phyloP scores from a whole-genome alignment of 2,888 invertebrate species.

The Orchesella flavescens region DNA sequence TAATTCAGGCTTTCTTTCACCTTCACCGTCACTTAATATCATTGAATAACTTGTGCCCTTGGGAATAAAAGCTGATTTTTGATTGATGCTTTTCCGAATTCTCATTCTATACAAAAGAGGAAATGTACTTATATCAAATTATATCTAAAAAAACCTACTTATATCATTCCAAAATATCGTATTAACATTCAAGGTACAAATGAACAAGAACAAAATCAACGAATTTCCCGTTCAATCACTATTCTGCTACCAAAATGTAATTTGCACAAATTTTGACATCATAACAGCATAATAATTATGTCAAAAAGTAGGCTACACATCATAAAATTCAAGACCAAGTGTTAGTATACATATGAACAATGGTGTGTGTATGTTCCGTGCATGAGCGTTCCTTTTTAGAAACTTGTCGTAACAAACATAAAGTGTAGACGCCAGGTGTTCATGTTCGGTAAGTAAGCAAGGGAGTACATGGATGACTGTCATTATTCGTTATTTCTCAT shows the following conservation, averaged over 20 bases:
- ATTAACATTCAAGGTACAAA: slow-evolving; percentile 20
- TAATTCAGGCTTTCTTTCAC: no score
- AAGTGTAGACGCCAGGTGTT: no score
- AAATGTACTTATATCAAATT: not conserved
- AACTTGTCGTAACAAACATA: no score
- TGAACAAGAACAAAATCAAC: slow-evolving; percentile 4
- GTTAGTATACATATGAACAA: slow-evolving; percentile 8
- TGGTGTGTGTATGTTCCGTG: not conserved
- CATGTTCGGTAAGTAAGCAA: not conserved
- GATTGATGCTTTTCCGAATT: no score
- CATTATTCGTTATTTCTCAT: not conserved
- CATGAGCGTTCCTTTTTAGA: no score
- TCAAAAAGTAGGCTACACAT: no score
- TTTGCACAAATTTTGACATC: not conserved
- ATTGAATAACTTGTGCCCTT: not conserved
- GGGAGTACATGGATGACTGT: not conserved
- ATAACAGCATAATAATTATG: no score
- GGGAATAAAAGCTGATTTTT: not conserved
- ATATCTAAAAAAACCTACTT: no score
- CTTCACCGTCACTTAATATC: not conserved
- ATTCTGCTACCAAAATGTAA: not conserved
- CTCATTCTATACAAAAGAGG: not conserved
- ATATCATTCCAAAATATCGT: no score
- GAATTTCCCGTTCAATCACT: not conserved
- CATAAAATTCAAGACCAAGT: not conserved